Percentiles rank a stretch among this genome's conserved stretches.
phyloP scores from a whole-genome alignment of 2,113 vertebrate species.

The Astur gentilis region DNA sequence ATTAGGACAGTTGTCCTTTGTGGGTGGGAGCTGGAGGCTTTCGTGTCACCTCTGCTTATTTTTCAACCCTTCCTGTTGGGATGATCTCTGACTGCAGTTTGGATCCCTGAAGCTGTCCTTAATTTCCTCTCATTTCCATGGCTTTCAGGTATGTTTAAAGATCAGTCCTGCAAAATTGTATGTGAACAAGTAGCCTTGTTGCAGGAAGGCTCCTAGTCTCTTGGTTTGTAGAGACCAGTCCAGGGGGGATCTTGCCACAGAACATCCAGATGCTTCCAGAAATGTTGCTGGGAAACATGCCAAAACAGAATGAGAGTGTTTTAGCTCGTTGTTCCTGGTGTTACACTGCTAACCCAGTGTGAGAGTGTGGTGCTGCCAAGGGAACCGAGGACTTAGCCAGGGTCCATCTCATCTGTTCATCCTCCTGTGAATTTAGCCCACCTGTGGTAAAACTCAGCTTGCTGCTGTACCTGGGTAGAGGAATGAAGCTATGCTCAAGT shows the following conservation, averaged over 20 bases:
- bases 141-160: neutral
- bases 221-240: neutral
- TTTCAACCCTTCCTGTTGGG: neutral
- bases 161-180: neutral
- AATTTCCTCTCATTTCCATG: neutral
- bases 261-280: neutral
- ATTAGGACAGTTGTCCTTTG: neutral
- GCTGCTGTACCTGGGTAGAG: slow-evolving; percentile 29
- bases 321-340: neutral
- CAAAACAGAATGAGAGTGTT: neutral
- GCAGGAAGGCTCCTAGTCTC: neutral
- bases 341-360: rapidly evolving
- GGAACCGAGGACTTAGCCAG: neutral
- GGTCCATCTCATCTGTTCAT: neutral
- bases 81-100: neutral
- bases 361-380: neutral
- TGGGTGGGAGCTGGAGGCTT: neutral
- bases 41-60: neutral
- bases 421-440: neutral
- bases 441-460: neutral
- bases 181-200: neutral
- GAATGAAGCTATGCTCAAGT: neutral
- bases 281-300: neutral
- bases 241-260: neutral
- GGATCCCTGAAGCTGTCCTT: neutral